A percentile compares a stretch with the other conserved stretches of the same genome.
Evolutionary conservation across 2,113 vertebrate species (phyloP).

Genomic region (Hemiscyllium ocellatum): DNA sequence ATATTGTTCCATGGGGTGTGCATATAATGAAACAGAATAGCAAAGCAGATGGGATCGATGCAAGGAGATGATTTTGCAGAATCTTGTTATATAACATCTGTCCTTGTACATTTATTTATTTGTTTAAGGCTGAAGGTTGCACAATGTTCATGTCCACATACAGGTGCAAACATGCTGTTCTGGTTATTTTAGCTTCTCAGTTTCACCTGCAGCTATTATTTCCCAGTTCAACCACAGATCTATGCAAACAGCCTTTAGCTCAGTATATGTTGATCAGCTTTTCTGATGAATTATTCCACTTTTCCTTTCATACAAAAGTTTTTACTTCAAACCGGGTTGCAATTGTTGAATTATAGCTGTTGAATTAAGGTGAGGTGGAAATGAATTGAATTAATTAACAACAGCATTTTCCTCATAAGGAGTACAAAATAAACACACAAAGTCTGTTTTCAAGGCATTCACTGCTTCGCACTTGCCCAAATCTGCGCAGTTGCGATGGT

Average conservation of each 20-base stretch:
- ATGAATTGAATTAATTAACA: not conserved
- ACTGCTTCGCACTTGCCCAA: not conserved
- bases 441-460: not conserved
- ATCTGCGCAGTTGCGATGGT: not conserved
- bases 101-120: conserved; percentile 36
- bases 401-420: not conserved
- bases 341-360: not conserved
- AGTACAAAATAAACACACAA: not conserved
- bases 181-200: not conserved
- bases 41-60: conserved; percentile 28
- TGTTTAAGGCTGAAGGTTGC: not conserved
- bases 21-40: not conserved
- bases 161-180: not conserved
- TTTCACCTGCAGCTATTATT: not conserved
- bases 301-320: not conserved
- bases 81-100: conserved; percentile 31
- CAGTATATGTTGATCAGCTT: not conserved
- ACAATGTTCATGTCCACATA: not conserved
- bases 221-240: not conserved
- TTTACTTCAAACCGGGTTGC: not conserved
- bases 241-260: not conserved
- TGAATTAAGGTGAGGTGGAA: conserved; percentile 18
- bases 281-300: not conserved
- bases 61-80: not conserved
- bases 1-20: conserved; percentile 33